Base-by-base conservation (phyloP, 2,888 invertebrate species). In the Drosophila conformis region DNA sequence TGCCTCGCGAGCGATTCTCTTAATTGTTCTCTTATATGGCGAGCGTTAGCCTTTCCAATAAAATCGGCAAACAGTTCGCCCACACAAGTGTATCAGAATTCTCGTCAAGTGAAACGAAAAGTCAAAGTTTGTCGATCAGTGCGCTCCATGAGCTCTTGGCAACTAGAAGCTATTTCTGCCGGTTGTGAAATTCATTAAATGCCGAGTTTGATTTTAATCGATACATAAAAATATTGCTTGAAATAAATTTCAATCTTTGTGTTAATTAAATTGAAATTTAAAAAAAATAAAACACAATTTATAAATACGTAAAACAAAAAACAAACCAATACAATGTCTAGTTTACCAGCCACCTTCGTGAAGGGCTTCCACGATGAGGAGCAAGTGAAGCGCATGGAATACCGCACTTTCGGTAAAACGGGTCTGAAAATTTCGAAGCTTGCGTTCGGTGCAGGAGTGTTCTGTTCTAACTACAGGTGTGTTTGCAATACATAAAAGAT, bases 361-460 rank as follows among this genome's bases (percentile, higher is more conserved):
- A 93, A 94, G 77, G 95, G 94, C 36, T 96, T 96, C 82, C 96
- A 96, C 85, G 94, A 95, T 92, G 94, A 94, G 79, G 93, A 93
- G 48, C 93, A 93, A 35, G 94, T 96, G 1, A 92, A 93, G 63
- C 94, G 94, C 82, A 97, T 98, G 97, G 94, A 94, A 88, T 98
- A 97, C 91, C 95, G 95, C 65, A 85, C 93, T 56, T 94, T 98
- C 18, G 98, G 93, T 6, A 94, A 94, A 71, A 98, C 98, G 1
- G 96, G 95, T 42, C 91, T 97, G 77, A 91, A 94, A 69, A 94
- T 97, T 33, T 97, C 97, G 3, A 94, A 95, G 87, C 88, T 97
- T 51, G 95, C 96, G 38, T 93, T 97, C 42, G 97, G 97, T n/a
- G 95, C 96, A 53, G 97, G 95, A 15, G 94, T 96, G 4, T 95